phyloP scores from a whole-genome alignment of 1,140 invertebrate genomes.

The Drosophila sproati region DNA sequence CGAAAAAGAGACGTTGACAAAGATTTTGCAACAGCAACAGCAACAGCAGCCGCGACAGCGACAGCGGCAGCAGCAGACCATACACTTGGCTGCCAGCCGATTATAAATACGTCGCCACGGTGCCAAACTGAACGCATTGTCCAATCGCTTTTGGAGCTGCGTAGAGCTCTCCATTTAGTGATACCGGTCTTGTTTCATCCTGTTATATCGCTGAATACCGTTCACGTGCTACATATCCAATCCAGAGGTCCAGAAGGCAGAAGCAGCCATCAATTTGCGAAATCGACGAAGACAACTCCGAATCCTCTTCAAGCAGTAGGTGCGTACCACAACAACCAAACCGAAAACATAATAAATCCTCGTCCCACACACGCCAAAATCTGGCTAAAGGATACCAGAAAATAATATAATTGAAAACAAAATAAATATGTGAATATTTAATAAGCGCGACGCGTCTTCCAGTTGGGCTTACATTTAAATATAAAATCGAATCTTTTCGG shows the following conservation, averaged over 20 bases:
- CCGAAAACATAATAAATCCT: neutral
- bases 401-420: neutral
- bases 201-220: constrained; percentile 45
- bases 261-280: constrained; percentile 42
- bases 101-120: constrained; percentile 67
- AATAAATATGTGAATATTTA: neutral
- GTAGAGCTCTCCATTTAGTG: constrained; percentile 79
- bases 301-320: constrained; percentile 39
- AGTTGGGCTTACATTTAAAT: constrained; percentile 38
- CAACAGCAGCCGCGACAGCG: neutral
- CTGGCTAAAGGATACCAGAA: constrained; percentile 27
- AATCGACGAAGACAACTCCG: constrained; percentile 34
- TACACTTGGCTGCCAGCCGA: constrained; percentile 28
- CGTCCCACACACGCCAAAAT: neutral
- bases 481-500: constrained; percentile 1
- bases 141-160: constrained; percentile 80
- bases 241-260: constrained; percentile 55
- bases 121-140: constrained; percentile 75
- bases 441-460: constrained; percentile 35
- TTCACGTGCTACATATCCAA: constrained; percentile 33
- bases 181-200: constrained; percentile 16
- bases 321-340: constrained; percentile 49
- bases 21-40: neutral
- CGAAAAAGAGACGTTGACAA: neutral
- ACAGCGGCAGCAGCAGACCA: constrained; percentile 3